Conservation (phyloP, 1,140 invertebrate genomes). For the Aphelinus atriplicis region DNA sequence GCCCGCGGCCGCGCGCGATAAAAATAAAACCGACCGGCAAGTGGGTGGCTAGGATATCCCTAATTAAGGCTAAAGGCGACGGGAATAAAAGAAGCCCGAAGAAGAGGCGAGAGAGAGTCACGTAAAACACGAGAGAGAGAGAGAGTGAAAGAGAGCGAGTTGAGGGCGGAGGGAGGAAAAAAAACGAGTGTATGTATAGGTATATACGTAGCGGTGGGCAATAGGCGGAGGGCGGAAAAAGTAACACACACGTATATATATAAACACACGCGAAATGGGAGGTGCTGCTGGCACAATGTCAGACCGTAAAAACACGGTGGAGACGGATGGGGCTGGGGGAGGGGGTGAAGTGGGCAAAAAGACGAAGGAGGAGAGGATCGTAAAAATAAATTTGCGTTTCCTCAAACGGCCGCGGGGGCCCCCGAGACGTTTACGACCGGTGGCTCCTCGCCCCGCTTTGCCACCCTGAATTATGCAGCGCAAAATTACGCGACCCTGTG, state of each 20-base stretch:
- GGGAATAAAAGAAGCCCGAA: slow-evolving; percentile 5
- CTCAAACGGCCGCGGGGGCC: slow-evolving; percentile 14
- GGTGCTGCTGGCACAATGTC: neutral
- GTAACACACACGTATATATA: neutral
- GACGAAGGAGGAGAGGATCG: slow-evolving; percentile 5
- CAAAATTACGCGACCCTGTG: slow-evolving; percentile 22
- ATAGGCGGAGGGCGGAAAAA: too few species aligned
- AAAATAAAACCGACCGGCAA: slow-evolving; percentile 2
- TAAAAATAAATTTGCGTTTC: slow-evolving; percentile 41
- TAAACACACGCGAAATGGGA: neutral
- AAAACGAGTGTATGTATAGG: neutral
- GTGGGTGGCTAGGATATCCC: slow-evolving; percentile 1
- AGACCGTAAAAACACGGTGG: too few species aligned
- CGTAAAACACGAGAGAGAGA: neutral
- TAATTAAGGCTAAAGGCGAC: slow-evolving; percentile 28
- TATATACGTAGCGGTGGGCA: too few species aligned
- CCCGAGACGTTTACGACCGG: slow-evolving; percentile 32
- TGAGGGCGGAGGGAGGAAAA: neutral
- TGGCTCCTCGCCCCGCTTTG: neutral
- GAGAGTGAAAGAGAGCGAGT: neutral
- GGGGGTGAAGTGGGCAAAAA: neutral
- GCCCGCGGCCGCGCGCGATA: neutral
- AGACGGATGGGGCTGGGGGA: too few species aligned
- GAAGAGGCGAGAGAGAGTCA: neutral
- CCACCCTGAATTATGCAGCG: slow-evolving; percentile 36